These are phyloP conservation scores for Globodera ellingtonae DNA, from an alignment of 1,140 invertebrate species.

Conservation along the genomic window DNA sequence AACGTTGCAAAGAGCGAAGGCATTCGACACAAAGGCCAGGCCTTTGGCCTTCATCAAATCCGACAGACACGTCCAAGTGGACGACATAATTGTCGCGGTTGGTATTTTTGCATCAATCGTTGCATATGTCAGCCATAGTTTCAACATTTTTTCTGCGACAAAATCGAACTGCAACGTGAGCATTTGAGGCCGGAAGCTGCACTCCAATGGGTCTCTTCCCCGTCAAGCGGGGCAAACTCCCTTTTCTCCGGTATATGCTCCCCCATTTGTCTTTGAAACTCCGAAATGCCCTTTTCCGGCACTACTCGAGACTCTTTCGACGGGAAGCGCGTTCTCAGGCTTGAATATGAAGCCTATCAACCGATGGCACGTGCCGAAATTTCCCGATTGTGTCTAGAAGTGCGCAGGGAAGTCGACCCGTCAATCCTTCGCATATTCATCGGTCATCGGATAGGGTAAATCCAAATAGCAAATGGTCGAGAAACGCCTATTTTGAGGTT, in stretches of 20 bases:
- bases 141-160: conserved; percentile 19
- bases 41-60: conserved; percentile 8
- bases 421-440: conserved; percentile 36
- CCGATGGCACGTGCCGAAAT: conserved; percentile 39
- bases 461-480: neutral
- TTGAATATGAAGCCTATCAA: conserved; percentile 45
- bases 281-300: conserved; percentile 19
- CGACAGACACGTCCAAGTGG: neutral
- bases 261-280: neutral
- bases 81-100: conserved; percentile 15
- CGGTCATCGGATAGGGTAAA: conserved; percentile 39
- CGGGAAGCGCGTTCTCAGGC: conserved; percentile 26
- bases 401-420: conserved; percentile 12
- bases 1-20: conserved; percentile 18
- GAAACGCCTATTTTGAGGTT: conserved; percentile 65
- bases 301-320: conserved; percentile 44
- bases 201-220: conserved; percentile 33
- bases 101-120: neutral
- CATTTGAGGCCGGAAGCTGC: conserved; percentile 9
- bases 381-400: conserved; percentile 24
- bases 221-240: conserved; percentile 43
- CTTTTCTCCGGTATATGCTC: conserved; percentile 36
- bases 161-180: conserved; percentile 19
- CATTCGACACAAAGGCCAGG: neutral
- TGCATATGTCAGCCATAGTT: neutral